Evolutionary conservation across 1,140 invertebrate genomes (phyloP), one percentile per base, ranked within the genome.

Genomic region (Saccostrea echinata): DNA sequence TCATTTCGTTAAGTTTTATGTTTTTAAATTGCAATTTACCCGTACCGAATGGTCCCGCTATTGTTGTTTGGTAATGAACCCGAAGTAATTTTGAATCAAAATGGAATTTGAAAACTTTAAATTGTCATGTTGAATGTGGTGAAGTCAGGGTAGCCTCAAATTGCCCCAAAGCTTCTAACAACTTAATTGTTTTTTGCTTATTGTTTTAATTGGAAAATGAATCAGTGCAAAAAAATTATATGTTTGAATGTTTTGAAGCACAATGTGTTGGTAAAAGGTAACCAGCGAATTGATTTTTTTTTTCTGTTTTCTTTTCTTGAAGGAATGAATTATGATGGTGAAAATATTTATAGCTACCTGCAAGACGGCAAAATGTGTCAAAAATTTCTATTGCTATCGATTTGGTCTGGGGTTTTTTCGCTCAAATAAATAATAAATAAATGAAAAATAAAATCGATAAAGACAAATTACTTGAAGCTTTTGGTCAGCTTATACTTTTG

Each of bases 361-460:
- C 86, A 86, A 89, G 86, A 51, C 84, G 81, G 52, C 61, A 83
- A 88, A 89, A 86, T 87, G 88, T 89, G 88, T 89, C 88, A 89
- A 89, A 89, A 84, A 84, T 86, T 89, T 86, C 86, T 86, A 84
- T 86, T 81, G 68, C 81, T 87, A 89, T 89, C 64, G 88, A 89
- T 89, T 80, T 88, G 18, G 33, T 64, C 80, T 53, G 53, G 85
- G 64, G 85, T 80, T 76, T 85, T 89, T 89, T 87, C 88, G 85
- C 87, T 86, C 88, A 89, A 86, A 89, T 89, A 86, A 89, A 89
- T 89, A 89, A 89, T 89, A 89, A 86, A 89, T 89, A 89, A 89
- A 86, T 86, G 85, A 89, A 89, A 89, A 82, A 55, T 87, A 68
- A 87, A 87, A 87, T 87, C 83, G 53, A 84, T 84, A 33, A 61